Base-by-base conservation (phyloP, 37 sponge, comb jelly and placozoan species). In the Theonella swinhoei region DNA sequence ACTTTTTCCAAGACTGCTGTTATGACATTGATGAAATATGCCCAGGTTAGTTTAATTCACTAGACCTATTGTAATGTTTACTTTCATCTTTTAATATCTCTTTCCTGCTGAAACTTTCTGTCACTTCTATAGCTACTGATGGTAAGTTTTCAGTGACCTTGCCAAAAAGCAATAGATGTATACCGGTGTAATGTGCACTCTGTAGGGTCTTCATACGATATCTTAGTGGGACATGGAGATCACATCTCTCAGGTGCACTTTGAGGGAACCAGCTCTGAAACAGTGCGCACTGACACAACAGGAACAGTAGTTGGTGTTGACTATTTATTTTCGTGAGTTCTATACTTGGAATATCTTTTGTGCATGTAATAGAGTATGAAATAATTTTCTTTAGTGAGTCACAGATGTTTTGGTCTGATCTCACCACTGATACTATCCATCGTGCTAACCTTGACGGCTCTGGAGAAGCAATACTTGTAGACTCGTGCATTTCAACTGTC, bases 1-100 rank as follows among this genome's bases (percentile, higher is more conserved):
- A 62, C 11, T 36, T 5, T 32, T 65, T 37, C 9, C 70, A 70
- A 29, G 77, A 76, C 38, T 84, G 85, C 22, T 84, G 85, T 64
- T 22, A 34, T 22, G 85, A 84, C 64, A 77, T 84, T 68, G 71
- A 35, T 9, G 32, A 17, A 14, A 47, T 14, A 47, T 47, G 54
- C 54, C 54, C 54, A 47, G 54, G 54, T 47, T 17, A 47, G 54
- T 47, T 17, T 17, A 17, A 47, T 17, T 17, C 11, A 17, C 7
- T 17, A 14, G 14, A 47, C 14, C 7, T 47, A 17, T 47, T 47
- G 54, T 47, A 14, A 47, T 47, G 7, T 47, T 47, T 47, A 47
- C 14, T 47, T 47, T 47, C 54, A 7, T 47, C 14, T 14, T 47
- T 17, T 47, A 47, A 7, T 47, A 47, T 47, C 11, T 14, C 54